Conservation (phyloP, 2,113 vertebrate species). For the Aramus guarauna region DNA sequence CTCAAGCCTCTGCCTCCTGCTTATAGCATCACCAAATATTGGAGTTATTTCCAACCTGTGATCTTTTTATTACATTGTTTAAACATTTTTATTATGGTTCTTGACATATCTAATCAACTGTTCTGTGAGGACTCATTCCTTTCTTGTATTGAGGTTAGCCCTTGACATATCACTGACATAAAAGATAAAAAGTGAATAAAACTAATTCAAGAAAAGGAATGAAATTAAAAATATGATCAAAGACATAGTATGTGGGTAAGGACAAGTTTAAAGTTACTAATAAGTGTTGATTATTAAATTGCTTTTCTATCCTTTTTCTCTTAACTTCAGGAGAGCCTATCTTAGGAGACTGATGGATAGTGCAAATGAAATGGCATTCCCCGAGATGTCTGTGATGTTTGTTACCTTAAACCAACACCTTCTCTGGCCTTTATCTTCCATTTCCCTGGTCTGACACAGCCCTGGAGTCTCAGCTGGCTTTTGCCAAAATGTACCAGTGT, state of each 20-base stretch:
- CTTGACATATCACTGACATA: background rate
- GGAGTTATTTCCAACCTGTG: background rate
- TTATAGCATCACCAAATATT: background rate
- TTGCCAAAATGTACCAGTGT: background rate
- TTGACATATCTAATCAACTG: background rate
- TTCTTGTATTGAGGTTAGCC: background rate
- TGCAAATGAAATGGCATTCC: background rate
- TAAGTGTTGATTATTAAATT: background rate
- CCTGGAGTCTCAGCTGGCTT: background rate
- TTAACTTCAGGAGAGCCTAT: background rate
- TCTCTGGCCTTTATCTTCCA: background rate
- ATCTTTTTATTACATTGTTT: background rate
- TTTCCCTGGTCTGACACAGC: background rate
- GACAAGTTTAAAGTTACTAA: background rate
- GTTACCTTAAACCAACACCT: background rate
- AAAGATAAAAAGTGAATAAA: background rate
- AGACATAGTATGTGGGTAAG: background rate
- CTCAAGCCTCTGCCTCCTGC: background rate
- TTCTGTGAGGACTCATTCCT: background rate
- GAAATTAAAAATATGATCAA: background rate
- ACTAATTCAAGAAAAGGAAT: background rate
- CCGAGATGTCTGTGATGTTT: background rate
- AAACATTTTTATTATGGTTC: background rate
- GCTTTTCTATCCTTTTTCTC: background rate
- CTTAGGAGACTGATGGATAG: background rate